Conservation (phyloP, 92 coral and sea anemone genomes). For the Bergia sp. region DNA sequence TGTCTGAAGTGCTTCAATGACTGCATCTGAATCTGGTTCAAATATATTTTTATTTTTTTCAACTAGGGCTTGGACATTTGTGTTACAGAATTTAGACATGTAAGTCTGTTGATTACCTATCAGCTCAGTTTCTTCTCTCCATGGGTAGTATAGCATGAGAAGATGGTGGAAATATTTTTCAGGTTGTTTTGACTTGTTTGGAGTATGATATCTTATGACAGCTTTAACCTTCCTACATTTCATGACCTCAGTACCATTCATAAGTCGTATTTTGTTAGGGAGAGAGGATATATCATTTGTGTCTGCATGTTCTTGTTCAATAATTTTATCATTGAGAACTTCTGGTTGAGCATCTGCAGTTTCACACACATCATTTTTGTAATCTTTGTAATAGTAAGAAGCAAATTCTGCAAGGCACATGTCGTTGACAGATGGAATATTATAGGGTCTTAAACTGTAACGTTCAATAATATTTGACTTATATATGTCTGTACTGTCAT, state of each 20-base stretch:
- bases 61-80: background rate
- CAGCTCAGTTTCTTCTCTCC: constrained; percentile 9
- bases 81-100: background rate
- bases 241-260: constrained; percentile 49
- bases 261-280: constrained; percentile 44
- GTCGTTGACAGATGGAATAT: constrained; percentile 33
- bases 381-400: constrained; percentile 66
- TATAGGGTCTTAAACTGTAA: constrained; percentile 32
- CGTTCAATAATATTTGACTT: constrained; percentile 27
- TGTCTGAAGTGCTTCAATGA: constrained; percentile 56
- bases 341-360: constrained; percentile 60
- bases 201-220: constrained; percentile 51
- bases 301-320: background rate
- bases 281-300: background rate
- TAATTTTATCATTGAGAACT: constrained; percentile 17
- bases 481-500: constrained; percentile 2
- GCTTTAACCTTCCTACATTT: constrained; percentile 53
- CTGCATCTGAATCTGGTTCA: constrained; percentile 9
- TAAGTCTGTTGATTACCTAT: background rate
- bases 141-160: constrained; percentile 26
- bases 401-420: constrained; percentile 47
- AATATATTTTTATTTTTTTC: background rate
- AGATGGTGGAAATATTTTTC: constrained; percentile 55
- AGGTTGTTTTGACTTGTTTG: constrained; percentile 55
- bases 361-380: constrained; percentile 44